Base-by-base conservation (phyloP, 2,888 invertebrate genomes). In the Parasteatoda lunata region DNA sequence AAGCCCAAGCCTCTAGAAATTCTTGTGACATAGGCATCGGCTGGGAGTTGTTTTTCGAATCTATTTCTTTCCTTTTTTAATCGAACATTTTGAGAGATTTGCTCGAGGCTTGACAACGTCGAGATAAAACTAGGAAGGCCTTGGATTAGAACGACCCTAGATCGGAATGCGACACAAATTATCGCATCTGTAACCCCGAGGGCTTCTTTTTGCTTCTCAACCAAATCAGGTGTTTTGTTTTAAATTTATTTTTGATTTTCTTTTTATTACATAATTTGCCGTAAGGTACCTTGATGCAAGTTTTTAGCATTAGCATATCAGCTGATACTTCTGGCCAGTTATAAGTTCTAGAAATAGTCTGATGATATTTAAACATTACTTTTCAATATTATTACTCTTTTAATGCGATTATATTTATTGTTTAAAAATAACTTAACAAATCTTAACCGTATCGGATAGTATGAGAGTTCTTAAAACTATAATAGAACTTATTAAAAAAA, bases 101-200 rank as follows among this genome's bases (percentile, higher is more conserved):
- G 70, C 70, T 48, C 48, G 47, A 70, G n/a, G 70, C 68, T 68
- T n/a, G 49, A 13, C 69, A 8, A 45, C 45, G 71, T 79, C 54
- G 72, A 30, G 30, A 72, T 66, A 80, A 72, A 80, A 80, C 66
- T 65, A 80, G 80, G 73, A 80, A 72, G 77, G 54, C 69, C 77
- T 77, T 77, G 77, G 77, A 51, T 48, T n/a, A 8, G 30, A 47
- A 51, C 66, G 77, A 77, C 81, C 81, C 81, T 66, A 51, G 64
- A 15, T 9, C 72, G 71, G 77, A 77, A 83, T 83, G 77, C 76
- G 83, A 83, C 77, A 77, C 65, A 77, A 83, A 77, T 83, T 76
- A 75, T 75, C 65, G 13, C 48, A 76, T 54, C 75, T 68, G 54
- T 30, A n/a, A 68, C 48, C 48, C 59, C 64, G 65, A n/a, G n/a